Conservation (phyloP, 2,113 vertebrate species). For the Ctenodactylus gundi region DNA sequence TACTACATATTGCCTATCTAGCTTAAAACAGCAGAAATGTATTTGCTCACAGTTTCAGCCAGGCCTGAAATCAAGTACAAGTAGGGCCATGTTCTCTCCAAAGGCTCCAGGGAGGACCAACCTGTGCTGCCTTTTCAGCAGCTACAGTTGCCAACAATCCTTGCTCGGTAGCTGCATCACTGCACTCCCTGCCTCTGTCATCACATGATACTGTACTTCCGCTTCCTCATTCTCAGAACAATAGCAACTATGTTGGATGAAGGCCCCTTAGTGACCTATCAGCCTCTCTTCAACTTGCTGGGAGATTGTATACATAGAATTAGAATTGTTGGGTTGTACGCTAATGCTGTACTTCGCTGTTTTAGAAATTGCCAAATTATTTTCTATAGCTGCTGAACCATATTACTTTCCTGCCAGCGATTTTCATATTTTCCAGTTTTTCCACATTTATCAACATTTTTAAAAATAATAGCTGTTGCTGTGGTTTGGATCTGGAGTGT, state of each 20-base stretch:
- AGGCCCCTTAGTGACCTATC: not conserved
- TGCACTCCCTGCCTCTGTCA: not conserved
- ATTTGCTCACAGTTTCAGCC: not conserved
- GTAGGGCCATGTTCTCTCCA: not conserved
- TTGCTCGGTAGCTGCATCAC: not conserved
- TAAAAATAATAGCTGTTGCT: no score
- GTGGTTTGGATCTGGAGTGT: no score
- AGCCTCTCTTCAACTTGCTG: no score
- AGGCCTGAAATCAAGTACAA: not conserved
- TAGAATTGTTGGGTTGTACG: not conserved
- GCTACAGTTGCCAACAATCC: not conserved
- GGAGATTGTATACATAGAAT: not conserved
- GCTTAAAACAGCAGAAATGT: not conserved
- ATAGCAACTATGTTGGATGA: not conserved
- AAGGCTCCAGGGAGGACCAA: not conserved
- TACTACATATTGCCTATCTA: not conserved
- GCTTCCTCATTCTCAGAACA: not conserved
- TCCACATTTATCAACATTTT: not conserved
- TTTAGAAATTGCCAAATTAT: not conserved
- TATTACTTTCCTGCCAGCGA: not conserved
- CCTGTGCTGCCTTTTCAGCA: not conserved
- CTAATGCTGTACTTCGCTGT: not conserved
- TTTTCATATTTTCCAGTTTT: not conserved
- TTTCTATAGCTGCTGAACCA: not conserved
- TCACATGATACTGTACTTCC: not conserved